Base-by-base conservation (phyloP, 1,140 invertebrate species). In the Lasaia peninsularis region DNA sequence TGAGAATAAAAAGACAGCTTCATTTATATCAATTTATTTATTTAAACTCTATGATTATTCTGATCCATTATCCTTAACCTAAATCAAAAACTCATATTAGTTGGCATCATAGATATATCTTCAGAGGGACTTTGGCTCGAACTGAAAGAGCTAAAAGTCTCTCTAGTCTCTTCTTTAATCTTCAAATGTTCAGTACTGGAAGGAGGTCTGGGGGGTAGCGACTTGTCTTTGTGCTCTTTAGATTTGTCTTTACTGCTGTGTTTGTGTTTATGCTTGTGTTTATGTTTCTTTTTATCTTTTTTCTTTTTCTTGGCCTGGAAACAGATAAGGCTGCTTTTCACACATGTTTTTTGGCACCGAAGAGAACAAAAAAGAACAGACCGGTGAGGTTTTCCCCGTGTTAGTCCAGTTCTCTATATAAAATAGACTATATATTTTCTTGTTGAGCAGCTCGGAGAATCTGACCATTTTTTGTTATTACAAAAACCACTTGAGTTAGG, bases 241-340 rank as follows among this genome's bases (percentile, higher is more conserved):
- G 90, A 86, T 52, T 92, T 93, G 64, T 94, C 92, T 63, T 94
- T 91, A 75, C 92, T 93, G 69, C 93, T 93, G 78, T 95, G 94
- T 63, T 94, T 93, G 65, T 94, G 93, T 62, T 95, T 94, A 67
- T 95, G 93, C 63, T 95, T 94, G 63, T 95, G 93, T 75, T 94
- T 95, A 65, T 95, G 93, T 71, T 95, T 95, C 81, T 96, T 94
- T 72, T 95, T 96, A 53, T 96, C 93, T 70, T 96, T 95, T 71
- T 96, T 95, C 81, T 94, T 94, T 71, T 95, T 95, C 76, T 96
- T 95, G 63, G 91, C 85, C 92, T 94, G 71, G 65, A 86, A 85
- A 64, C 66, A 37, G 72, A 32, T 16, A n/a, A 16, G n/a, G n/a
- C n/a, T n/a, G n/a, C 4, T 28, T 28, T 28, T 28, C 4, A 5